Percentiles rank a stretch among this genome's conserved stretches.
Conservation (phyloP, 2,888 invertebrate genomes). For the Dascillus cervinus region DNA sequence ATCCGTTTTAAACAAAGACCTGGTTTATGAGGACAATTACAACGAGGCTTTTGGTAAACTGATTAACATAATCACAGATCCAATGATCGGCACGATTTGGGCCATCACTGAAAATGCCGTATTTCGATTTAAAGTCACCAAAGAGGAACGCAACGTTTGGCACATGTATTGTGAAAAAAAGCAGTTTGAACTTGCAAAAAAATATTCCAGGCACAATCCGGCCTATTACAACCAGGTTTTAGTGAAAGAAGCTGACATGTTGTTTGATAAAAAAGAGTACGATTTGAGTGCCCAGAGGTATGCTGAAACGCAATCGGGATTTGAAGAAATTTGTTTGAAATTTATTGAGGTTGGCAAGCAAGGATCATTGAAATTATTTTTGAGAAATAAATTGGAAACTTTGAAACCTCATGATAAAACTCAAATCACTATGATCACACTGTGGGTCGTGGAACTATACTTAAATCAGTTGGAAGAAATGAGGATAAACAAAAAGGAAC, state of each 20-base stretch:
- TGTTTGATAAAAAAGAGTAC: constrained; percentile 71
- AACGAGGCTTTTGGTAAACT: constrained; percentile 74
- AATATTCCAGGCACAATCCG: constrained; percentile 74
- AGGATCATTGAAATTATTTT: constrained; percentile 79
- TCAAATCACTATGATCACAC: constrained; percentile 84
- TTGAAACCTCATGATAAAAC: constrained; percentile 70
- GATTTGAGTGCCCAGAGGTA: constrained; percentile 79
- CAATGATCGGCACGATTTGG: constrained; percentile 71
- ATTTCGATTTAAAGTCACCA: constrained; percentile 75
- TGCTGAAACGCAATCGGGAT: constrained; percentile 84
- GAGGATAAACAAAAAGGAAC: constrained; percentile 42
- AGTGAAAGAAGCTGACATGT: constrained; percentile 79
- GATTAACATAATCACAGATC: constrained; percentile 74
- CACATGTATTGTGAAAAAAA: constrained; percentile 78
- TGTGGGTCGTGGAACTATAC: constrained; percentile 92
- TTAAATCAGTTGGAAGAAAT: constrained; percentile 80
- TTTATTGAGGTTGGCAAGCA: constrained; percentile 76
- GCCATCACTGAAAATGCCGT: constrained; percentile 77
- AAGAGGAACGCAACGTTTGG: constrained; percentile 85
- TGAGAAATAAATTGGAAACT: constrained; percentile 73
- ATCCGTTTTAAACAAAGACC: constrained; percentile 75
- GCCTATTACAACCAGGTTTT: constrained; percentile 76
- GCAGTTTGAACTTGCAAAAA: constrained; percentile 80
- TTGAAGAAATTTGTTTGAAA: constrained; percentile 90
- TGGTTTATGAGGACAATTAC: constrained; percentile 79